phyloP scores from a whole-genome alignment of 2,888 invertebrate genomes.

The Chrysopilus asiliformis region DNA sequence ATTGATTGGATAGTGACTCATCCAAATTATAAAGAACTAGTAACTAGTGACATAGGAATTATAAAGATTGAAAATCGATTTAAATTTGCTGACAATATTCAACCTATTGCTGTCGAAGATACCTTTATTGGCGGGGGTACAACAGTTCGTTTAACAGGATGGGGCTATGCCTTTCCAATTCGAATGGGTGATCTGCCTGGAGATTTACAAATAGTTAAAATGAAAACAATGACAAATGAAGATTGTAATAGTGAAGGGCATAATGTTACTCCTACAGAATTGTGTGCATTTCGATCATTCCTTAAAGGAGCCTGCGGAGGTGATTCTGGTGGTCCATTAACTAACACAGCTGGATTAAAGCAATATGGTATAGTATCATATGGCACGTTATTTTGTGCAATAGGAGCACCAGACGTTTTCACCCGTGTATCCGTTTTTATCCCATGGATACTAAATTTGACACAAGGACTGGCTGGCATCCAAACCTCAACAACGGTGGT shows the following conservation, averaged over 20 bases:
- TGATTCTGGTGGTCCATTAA: constrained; percentile 34
- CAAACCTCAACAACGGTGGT: too few relatives aligned
- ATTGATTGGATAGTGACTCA: constrained; percentile 27
- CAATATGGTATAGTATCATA: constrained; percentile 32
- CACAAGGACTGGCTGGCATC: too few relatives aligned
- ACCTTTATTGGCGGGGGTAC: constrained; percentile 23
- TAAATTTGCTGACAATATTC: constrained; percentile 25
- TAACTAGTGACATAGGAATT: constrained; percentile 31
- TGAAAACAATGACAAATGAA: constrained; percentile 27
- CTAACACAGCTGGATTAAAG: constrained; percentile 17
- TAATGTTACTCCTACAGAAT: constrained; percentile 26
- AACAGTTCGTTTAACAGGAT: constrained; percentile 26
- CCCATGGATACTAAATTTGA: too few relatives aligned
- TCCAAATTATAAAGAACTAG: constrained; percentile 27
- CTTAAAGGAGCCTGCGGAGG: constrained; percentile 29
- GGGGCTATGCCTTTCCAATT: constrained; percentile 31
- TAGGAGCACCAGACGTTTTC: constrained; percentile 28
- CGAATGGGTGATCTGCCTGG: constrained; percentile 22
- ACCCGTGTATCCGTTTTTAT: constrained; percentile 29
- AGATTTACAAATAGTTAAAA: constrained; percentile 24
- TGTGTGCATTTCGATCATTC: constrained; percentile 25
- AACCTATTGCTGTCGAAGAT: constrained; percentile 32
- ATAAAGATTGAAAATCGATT: constrained; percentile 28
- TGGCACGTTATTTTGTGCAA: constrained; percentile 20
- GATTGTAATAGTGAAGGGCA: constrained; percentile 25